Conservation (phyloP, 2,888 invertebrate species). For the Agrotis puta region DNA sequence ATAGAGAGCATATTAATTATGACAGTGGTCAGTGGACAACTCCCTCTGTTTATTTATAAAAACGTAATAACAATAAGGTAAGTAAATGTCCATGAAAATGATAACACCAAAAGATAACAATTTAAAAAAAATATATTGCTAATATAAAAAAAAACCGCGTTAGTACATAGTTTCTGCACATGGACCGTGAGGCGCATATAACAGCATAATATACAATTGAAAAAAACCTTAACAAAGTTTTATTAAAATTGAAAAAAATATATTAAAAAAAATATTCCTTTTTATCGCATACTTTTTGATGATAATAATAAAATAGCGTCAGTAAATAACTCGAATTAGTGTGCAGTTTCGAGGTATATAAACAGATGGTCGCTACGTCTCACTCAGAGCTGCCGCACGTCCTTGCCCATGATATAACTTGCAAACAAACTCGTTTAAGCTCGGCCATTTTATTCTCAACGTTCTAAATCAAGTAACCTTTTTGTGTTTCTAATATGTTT, state of each 20-base stretch:
- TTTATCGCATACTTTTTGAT: background rate
- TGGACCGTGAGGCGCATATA: background rate
- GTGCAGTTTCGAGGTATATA: slow-evolving; percentile 30
- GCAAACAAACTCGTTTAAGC: background rate
- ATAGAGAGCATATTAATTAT: too few species aligned
- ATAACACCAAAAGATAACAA: too few species aligned
- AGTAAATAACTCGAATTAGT: slow-evolving; percentile 7
- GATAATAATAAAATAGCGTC: too few species aligned
- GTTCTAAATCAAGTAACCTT: background rate
- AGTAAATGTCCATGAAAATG: too few species aligned
- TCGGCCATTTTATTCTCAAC: background rate
- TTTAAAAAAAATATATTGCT: too few species aligned
- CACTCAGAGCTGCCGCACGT: slow-evolving; percentile 9
- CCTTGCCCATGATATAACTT: background rate
- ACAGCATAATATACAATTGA: background rate
- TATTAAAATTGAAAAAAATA: background rate
- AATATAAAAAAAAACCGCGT: too few species aligned
- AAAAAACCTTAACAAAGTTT: background rate
- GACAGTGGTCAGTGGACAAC: too few species aligned
- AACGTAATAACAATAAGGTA: too few species aligned
- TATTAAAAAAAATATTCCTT: background rate
- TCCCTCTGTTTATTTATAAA: too few species aligned
- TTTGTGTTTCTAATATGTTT: slow-evolving; percentile 10
- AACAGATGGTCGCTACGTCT: slow-evolving; percentile 17
- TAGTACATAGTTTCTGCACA: too few species aligned